Percentiles rank a stretch among this genome's conserved stretches.
These are phyloP conservation scores for Tinamus major DNA, from an alignment of 2,797 vertebrate species.

Conservation along the genomic window DNA sequence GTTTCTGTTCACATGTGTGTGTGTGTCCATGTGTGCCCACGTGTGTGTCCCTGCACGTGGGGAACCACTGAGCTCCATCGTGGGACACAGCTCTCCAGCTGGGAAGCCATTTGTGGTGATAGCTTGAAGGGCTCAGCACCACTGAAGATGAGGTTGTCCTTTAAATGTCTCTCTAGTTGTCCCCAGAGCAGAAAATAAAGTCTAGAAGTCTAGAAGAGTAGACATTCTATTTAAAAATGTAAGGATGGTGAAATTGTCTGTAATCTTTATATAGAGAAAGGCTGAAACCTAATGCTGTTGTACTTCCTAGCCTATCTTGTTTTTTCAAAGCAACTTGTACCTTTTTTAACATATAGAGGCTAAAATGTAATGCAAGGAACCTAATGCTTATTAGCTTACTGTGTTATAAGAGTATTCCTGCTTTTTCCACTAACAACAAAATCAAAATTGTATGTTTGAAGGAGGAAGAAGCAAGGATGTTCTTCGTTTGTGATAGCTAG, in stretches of 20 bases:
- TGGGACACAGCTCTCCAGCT: neutral
- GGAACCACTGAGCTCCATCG: neutral
- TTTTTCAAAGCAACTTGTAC: neutral
- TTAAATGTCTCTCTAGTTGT: neutral
- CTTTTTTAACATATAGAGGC: neutral
- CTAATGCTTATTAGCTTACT: neutral
- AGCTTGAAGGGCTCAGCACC: neutral
- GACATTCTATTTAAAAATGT: neutral
- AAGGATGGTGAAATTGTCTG: neutral
- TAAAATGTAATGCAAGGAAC: neutral
- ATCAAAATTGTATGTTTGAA: neutral
- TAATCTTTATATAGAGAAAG: neutral
- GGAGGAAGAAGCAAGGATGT: neutral
- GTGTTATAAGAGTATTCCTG: neutral
- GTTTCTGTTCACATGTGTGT: neutral
- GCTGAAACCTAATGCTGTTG: neutral
- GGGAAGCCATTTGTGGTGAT: neutral
- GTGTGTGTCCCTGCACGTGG: neutral
- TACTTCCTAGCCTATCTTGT: neutral
- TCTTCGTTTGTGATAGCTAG: neutral
- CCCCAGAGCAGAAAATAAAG: neutral
- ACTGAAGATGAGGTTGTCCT: neutral
- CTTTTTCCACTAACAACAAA: neutral
- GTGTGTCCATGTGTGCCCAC: neutral
- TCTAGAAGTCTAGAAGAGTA: neutral